Conservation (phyloP, 2,888 invertebrate species). For the Phanerotoma sp. region DNA sequence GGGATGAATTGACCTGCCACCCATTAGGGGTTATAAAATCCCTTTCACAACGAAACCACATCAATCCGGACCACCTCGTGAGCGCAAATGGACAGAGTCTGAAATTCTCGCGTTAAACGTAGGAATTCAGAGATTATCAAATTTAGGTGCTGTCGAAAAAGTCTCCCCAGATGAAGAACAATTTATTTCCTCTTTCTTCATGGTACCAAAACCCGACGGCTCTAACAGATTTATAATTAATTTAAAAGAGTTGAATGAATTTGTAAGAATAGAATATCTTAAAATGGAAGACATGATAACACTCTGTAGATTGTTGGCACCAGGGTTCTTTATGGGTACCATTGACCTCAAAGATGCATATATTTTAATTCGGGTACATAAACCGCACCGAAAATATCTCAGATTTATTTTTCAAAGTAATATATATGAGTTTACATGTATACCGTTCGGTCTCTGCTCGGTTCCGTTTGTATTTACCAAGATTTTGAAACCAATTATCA, state of each 20-base stretch:
- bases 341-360: constrained; percentile 14
- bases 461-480: constrained; percentile 2
- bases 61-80: neutral
- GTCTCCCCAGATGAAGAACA: neutral
- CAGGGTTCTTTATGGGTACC: neutral
- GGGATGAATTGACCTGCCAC: no score
- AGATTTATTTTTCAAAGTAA: neutral
- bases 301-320: neutral
- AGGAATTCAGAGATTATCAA: neutral
- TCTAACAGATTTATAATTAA: constrained; percentile 5
- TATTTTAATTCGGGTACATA: constrained; percentile 8
- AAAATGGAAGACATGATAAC: constrained; percentile 3
- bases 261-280: neutral
- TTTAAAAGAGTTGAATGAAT: constrained; percentile 5
- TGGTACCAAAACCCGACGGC: neutral
- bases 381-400: constrained; percentile 4
- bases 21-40: no score
- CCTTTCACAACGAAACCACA: constrained; percentile 1
- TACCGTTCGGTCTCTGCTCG: neutral
- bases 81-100: neutral
- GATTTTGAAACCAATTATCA: constrained; percentile 5
- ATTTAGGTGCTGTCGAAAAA: neutral
- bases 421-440: constrained; percentile 7
- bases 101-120: neutral
- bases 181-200: neutral